These are phyloP conservation scores for Podarcis muralis DNA, from an alignment of 2,113 vertebrate species.

Conservation along the genomic window DNA sequence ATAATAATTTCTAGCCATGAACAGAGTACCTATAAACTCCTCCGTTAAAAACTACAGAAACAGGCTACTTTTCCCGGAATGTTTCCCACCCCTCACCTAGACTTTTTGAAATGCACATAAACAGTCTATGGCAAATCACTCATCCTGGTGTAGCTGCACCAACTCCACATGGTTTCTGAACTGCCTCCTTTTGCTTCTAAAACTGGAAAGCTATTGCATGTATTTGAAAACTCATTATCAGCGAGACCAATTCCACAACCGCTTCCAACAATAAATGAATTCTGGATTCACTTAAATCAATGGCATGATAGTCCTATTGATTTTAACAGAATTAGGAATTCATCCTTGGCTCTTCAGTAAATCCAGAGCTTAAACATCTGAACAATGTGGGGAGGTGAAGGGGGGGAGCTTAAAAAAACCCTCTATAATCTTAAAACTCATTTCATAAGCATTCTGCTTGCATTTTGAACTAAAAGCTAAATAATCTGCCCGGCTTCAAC, in stretches of 20 bases:
- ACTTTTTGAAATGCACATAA: background rate
- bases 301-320: background rate
- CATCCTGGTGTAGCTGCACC: background rate
- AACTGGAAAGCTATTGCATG: background rate
- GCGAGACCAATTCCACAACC: background rate
- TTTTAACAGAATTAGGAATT: background rate
- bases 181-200: background rate
- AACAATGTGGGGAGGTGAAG: background rate
- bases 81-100: background rate
- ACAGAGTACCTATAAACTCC: too few relatives aligned
- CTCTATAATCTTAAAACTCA: background rate
- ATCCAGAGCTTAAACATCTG: background rate
- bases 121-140: background rate
- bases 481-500: background rate
- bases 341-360: constrained; percentile 20
- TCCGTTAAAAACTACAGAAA: background rate
- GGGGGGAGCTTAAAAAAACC: too few relatives aligned
- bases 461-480: background rate
- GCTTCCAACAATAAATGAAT: background rate
- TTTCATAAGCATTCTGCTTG: background rate
- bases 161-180: background rate
- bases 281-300: background rate
- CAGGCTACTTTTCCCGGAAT: background rate
- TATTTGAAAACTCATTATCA: background rate
- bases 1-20: too few relatives aligned